A percentile compares a stretch with the other conserved stretches of the same genome.
phyloP scores from a whole-genome alignment of 2,797 vertebrate genomes.

The Sebastes matsubarae region DNA sequence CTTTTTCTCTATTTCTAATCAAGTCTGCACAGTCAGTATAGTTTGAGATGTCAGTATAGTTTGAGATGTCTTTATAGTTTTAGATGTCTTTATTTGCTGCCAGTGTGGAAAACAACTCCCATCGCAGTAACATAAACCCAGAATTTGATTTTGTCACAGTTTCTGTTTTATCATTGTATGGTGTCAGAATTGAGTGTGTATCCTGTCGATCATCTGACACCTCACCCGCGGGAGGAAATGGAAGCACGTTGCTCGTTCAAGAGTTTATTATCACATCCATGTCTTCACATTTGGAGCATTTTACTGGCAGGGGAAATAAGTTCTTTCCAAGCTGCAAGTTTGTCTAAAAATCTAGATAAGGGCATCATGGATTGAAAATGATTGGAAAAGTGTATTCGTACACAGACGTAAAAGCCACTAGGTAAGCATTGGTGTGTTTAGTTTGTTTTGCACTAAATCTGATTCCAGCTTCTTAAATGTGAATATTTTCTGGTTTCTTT shows the following conservation, averaged over 20 bases:
- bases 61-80: background rate
- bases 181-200: slow-evolving; percentile 8
- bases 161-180: slow-evolving; percentile 14
- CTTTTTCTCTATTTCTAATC: background rate
- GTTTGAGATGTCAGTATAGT: too few species aligned
- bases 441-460: background rate
- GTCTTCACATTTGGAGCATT: background rate
- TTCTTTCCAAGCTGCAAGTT: background rate
- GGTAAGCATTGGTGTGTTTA: background rate
- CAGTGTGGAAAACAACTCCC: background rate
- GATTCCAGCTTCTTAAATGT: too few species aligned
- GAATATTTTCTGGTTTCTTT: too few species aligned
- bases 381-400: background rate
- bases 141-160: slow-evolving; percentile 14
- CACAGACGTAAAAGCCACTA: too few species aligned
- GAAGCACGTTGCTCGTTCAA: background rate
- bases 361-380: background rate
- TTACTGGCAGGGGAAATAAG: background rate
- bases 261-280: background rate
- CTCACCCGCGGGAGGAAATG: background rate
- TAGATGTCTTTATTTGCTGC: background rate
- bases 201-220: slow-evolving; percentile 18
- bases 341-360: background rate
- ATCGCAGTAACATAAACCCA: background rate
- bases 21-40: background rate